Percentiles rank a stretch among this genome's conserved stretches.
These are phyloP conservation scores for Sebastes oblongus DNA, from an alignment of 2,797 vertebrate genomes.

Conservation along the genomic window DNA sequence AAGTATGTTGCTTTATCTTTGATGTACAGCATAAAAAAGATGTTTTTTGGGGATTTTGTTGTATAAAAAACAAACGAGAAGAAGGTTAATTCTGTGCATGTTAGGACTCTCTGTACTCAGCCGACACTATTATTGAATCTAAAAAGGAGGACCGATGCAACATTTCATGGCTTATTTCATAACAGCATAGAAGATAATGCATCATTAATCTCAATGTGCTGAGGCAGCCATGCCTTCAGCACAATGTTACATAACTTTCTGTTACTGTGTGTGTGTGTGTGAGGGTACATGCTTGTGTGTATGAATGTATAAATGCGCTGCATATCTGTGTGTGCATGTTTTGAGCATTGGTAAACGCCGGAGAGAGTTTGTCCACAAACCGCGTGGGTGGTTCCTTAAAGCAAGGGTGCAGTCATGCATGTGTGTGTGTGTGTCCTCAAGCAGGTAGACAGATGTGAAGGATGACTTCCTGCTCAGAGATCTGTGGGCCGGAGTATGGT, in stretches of 20 bases:
- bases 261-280: constrained; percentile 4
- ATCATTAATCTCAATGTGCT: constrained; percentile 50
- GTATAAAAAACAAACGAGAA: background rate
- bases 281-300: constrained; percentile 7
- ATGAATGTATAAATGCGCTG: constrained; percentile 10
- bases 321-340: background rate
- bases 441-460: constrained; percentile 82
- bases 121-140: constrained; percentile 15
- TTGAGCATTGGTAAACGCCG: background rate
- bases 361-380: constrained; percentile 8
- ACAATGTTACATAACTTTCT: constrained; percentile 52
- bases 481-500: constrained; percentile 87
- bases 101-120: constrained; percentile 3
- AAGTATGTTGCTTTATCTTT: background rate
- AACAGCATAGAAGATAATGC: constrained; percentile 48
- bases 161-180: constrained; percentile 53
- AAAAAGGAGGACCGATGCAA: constrained; percentile 11
- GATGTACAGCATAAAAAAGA: background rate
- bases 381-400: constrained; percentile 10
- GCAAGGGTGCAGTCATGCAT: constrained; percentile 12
- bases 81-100: background rate
- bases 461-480: constrained; percentile 93
- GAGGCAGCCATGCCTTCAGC: constrained; percentile 13
- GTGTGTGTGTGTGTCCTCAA: constrained; percentile 26
- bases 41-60: background rate